phyloP scores from a whole-genome alignment of 2,113 vertebrate genomes.

The Guaruba guarouba region DNA sequence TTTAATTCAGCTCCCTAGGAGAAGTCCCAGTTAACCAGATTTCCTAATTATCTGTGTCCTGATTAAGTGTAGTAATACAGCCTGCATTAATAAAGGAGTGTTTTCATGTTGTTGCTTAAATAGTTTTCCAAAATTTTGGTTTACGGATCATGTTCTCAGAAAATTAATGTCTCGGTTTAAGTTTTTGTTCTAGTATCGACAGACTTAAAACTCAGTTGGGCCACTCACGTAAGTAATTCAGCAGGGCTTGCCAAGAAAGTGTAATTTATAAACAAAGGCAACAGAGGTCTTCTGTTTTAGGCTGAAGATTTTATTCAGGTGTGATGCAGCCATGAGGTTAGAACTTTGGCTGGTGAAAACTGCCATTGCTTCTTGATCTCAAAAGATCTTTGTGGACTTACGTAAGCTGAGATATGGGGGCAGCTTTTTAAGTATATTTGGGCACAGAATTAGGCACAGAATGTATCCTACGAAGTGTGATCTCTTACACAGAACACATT shows the following conservation, averaged over 20 bases:
- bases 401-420: fast-evolving
- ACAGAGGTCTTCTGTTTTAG: not conserved
- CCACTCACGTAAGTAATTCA: not conserved
- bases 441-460: not conserved
- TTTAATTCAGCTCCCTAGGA: conserved; percentile 58
- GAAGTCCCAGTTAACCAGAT: conserved; percentile 61
- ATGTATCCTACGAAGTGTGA: not conserved
- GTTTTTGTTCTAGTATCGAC: not conserved
- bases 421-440: not conserved
- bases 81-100: not conserved
- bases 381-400: not conserved
- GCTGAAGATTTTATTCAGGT: not conserved
- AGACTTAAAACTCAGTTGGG: not conserved
- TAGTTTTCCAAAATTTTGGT: not conserved
- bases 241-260: not conserved
- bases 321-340: not conserved
- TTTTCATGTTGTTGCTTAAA: not conserved
- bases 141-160: not conserved
- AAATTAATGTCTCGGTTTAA: not conserved
- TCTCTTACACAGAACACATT: not conserved
- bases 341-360: not conserved
- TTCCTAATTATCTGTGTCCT: conserved; percentile 54
- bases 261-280: not conserved
- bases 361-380: not conserved
- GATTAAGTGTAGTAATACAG: conserved; percentile 42